phyloP scores from a whole-genome alignment of 1,140 invertebrate genomes.

The Glomeris maerens region DNA sequence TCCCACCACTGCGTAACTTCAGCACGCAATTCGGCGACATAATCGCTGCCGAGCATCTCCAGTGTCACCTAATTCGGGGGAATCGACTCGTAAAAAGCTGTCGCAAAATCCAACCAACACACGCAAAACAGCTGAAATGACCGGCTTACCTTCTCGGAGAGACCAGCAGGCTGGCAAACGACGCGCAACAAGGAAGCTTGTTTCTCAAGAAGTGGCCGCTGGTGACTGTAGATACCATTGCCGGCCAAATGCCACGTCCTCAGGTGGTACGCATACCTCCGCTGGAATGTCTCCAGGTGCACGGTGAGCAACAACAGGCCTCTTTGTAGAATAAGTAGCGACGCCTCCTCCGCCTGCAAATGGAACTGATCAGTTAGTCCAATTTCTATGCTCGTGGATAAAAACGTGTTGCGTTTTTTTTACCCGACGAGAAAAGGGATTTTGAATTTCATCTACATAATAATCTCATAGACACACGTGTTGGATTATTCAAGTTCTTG shows the following conservation, averaged over 20 bases:
- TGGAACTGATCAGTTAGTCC: too few relatives aligned
- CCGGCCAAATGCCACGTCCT: slow-evolving; percentile 69
- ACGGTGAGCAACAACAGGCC: slow-evolving; percentile 73
- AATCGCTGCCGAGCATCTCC: slow-evolving; percentile 60
- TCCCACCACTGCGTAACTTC: slow-evolving; percentile 90
- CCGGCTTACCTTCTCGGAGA: slow-evolving; percentile 38
- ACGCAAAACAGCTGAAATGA: too few relatives aligned
- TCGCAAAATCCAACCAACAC: too few relatives aligned
- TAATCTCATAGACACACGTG: too few relatives aligned
- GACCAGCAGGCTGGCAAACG: slow-evolving; percentile 68
- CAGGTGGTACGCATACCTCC: slow-evolving; percentile 73
- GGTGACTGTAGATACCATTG: slow-evolving; percentile 52
- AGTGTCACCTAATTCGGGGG: too few relatives aligned
- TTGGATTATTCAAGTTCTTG: too few relatives aligned
- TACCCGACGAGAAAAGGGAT: too few relatives aligned
- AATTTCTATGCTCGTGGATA: too few relatives aligned
- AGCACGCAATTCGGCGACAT: slow-evolving; percentile 75
- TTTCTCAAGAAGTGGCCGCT: slow-evolving; percentile 41
- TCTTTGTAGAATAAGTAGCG: slow-evolving; percentile 72
- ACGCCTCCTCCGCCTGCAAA: slow-evolving; percentile 49
- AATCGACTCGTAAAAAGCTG: too few relatives aligned
- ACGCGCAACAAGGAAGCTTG: slow-evolving; percentile 48
- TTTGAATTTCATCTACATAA: too few relatives aligned
- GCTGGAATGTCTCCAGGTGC: slow-evolving; percentile 78
- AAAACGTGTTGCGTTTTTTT: too few relatives aligned